phyloP scores from a whole-genome alignment of 2,113 vertebrate species.

The Amblyornis subalaris region DNA sequence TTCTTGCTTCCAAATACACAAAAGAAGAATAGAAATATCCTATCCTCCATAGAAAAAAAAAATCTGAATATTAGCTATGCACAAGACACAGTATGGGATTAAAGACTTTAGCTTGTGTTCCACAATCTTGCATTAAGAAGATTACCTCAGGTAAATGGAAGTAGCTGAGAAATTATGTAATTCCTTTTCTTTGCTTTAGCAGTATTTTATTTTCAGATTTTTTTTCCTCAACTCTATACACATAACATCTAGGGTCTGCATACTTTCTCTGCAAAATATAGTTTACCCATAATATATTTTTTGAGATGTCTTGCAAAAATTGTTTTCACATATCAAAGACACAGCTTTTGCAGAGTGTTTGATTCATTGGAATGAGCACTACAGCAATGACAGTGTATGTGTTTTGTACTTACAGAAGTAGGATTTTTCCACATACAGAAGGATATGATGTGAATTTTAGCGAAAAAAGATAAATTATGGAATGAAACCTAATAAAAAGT shows the following conservation, averaged over 20 bases:
- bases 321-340: background rate
- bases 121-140: background rate
- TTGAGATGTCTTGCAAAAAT: background rate
- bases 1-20: background rate
- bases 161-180: background rate
- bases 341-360: background rate
- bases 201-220: background rate
- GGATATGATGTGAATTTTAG: background rate
- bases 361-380: background rate
- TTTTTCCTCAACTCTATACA: background rate
- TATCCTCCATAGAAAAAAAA: background rate
- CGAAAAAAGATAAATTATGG: background rate
- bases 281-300: background rate
- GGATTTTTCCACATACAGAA: background rate
- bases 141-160: background rate
- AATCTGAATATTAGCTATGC: background rate
- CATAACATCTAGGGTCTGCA: background rate
- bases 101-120: background rate
- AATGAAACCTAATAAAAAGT: background rate
- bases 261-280: background rate
- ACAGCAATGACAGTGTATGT: background rate
- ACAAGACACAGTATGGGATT: background rate
- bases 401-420: background rate
- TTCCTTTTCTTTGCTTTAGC: background rate
- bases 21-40: background rate